Evolutionary conservation across 1,140 invertebrate genomes (phyloP).

Genomic region (Leptinotarsa lineolata): DNA sequence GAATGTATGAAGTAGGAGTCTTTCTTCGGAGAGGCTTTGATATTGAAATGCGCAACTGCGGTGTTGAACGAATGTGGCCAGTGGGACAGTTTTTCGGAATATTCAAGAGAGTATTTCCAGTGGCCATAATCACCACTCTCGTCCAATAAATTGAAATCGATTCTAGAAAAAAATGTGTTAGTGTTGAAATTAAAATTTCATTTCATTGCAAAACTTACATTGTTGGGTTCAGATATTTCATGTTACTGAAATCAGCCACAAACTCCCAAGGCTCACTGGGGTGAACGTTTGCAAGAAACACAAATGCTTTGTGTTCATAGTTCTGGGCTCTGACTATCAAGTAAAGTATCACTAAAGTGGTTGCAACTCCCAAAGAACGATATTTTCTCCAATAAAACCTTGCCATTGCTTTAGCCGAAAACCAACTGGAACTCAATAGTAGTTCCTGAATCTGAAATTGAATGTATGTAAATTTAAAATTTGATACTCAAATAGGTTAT

Average conservation of each 20-base stretch:
- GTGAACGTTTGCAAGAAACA: slow-evolving; percentile 56
- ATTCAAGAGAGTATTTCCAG: slow-evolving; percentile 72
- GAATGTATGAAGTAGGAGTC: slow-evolving; percentile 64
- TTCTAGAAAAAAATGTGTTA: slow-evolving; percentile 54
- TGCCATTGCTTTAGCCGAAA: slow-evolving; percentile 32
- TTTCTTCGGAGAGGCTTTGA: slow-evolving; percentile 58
- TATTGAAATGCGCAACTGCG: slow-evolving; percentile 63
- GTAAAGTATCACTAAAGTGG: slow-evolving; percentile 38
- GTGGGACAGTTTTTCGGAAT: slow-evolving; percentile 67
- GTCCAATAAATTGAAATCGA: slow-evolving; percentile 64
- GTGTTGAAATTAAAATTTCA: slow-evolving; percentile 2
- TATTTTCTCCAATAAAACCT: slow-evolving; percentile 42
- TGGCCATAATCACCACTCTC: slow-evolving; percentile 70
- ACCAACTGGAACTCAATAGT: too few species aligned
- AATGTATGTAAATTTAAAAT: too few species aligned
- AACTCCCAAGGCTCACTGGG: slow-evolving; percentile 72
- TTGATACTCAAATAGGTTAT: too few species aligned
- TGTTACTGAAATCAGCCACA: slow-evolving; percentile 74
- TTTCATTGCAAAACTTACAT: slow-evolving; percentile 68
- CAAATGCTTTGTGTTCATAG: slow-evolving; percentile 41
- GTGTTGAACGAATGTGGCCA: slow-evolving; percentile 66
- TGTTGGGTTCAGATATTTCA: slow-evolving; percentile 71
- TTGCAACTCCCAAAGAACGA: slow-evolving; percentile 28
- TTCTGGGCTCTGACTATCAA: slow-evolving; percentile 40
- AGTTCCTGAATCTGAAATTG: too few species aligned